A percentile compares a stretch with the other conserved stretches of the same genome.
Evolutionary conservation across 2,113 vertebrate genomes (phyloP).

Genomic region (Promerops cafer): DNA sequence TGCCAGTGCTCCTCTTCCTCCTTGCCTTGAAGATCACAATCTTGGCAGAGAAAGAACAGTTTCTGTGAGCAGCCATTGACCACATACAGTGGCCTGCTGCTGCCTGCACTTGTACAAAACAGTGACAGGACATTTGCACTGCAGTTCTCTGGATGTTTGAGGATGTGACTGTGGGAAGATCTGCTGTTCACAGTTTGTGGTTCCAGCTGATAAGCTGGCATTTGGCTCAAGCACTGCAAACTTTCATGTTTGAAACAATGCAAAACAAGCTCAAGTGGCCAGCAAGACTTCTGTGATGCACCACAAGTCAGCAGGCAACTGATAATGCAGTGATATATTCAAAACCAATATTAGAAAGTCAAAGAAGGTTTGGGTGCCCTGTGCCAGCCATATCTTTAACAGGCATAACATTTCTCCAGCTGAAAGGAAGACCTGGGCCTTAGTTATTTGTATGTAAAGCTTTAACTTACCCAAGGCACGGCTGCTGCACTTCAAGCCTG

Average conservation of each 20-base stretch:
- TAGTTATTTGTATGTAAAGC: not conserved
- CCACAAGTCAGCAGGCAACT: not conserved
- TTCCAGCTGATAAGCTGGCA: not conserved
- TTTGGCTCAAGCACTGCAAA: not conserved
- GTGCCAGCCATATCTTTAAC: not conserved
- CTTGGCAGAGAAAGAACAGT: not conserved
- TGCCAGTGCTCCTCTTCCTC: not conserved
- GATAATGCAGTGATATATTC: not conserved
- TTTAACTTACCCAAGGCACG: not conserved
- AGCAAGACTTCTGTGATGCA: not conserved
- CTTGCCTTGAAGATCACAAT: not conserved
- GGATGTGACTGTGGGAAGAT: not conserved
- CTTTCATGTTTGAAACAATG: not conserved
- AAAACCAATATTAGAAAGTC: not conserved
- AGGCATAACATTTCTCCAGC: not conserved
- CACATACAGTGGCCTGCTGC: not conserved
- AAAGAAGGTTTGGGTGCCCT: not conserved
- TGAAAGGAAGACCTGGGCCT: not conserved
- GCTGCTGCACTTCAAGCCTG: not conserved
- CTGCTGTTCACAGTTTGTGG: not conserved
- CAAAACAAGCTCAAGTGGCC: not conserved
- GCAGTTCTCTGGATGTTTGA: not conserved
- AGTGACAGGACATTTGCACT: not conserved
- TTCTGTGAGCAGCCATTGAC: not conserved
- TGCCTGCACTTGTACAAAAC: rapidly evolving